Conservation (phyloP, 2,113 vertebrate genomes). For the Rhineura floridana region DNA sequence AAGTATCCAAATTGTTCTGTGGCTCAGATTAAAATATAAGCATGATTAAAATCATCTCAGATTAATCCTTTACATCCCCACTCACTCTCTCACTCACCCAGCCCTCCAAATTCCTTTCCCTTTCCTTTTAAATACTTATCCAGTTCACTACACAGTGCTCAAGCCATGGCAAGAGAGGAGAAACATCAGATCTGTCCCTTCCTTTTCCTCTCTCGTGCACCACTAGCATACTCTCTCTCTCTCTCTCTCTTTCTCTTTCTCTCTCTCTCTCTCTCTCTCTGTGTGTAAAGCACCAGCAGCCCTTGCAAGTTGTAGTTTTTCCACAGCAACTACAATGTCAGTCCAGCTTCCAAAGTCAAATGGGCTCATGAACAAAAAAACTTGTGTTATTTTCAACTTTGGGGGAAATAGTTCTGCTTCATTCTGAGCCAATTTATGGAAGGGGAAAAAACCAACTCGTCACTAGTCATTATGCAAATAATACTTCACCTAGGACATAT, state of each 20-base stretch:
- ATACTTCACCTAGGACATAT: neutral
- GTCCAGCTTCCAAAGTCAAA: neutral
- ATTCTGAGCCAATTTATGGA: neutral
- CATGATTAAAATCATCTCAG: no score
- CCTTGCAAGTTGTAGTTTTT: neutral
- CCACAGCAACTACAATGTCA: neutral
- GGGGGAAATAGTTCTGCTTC: neutral
- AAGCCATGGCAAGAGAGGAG: neutral
- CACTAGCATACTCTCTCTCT: no score
- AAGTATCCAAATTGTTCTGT: no score
- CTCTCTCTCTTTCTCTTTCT: no score
- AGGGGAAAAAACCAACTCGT: neutral
- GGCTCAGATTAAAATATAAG: no score
- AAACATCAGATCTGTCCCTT: neutral
- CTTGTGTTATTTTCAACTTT: neutral
- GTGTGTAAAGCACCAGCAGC: neutral
- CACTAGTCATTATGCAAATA: neutral
- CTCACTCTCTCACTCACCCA: neutral
- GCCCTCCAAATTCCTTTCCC: neutral
- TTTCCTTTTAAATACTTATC: neutral
- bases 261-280: no score
- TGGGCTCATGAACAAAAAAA: neutral
- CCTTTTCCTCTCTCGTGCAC: neutral
- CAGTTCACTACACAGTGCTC: neutral
- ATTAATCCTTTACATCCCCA: neutral